Percentiles rank a stretch among this genome's conserved stretches.
These are phyloP conservation scores for Tetrax tetrax DNA, from an alignment of 2,113 vertebrate genomes.

Conservation along the genomic window DNA sequence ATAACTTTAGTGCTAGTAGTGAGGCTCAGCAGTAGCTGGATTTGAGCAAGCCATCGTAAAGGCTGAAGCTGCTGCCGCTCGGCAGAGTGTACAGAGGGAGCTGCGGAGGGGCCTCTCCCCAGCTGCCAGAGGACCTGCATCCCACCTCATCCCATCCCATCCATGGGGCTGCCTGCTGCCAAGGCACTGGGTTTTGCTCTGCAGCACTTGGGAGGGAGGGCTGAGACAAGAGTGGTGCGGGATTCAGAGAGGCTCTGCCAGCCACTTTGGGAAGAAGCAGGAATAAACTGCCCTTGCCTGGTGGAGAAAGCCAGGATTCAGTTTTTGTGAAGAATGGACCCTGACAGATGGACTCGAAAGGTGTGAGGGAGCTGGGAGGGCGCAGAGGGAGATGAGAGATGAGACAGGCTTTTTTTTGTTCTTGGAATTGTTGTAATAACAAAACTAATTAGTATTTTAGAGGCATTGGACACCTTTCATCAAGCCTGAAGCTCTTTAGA, in stretches of 20 bases:
- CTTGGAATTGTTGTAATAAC: not conserved
- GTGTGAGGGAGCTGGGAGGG: not conserved
- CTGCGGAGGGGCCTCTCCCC: not conserved
- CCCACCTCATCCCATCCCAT: not conserved
- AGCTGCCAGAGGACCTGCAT: not conserved
- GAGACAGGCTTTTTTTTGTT: not conserved
- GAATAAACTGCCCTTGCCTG: conserved; percentile 28
- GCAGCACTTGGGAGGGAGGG: not conserved
- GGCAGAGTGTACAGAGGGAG: not conserved
- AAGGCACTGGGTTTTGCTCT: not conserved
- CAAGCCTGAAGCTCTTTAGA: not conserved
- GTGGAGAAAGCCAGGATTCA: conserved; percentile 15
- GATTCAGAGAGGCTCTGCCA: not conserved
- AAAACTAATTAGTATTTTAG: conserved; percentile 32
- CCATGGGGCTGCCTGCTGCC: not conserved
- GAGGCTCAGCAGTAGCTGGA: conserved; percentile 52
- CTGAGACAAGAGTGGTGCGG: not conserved
- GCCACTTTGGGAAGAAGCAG: not conserved
- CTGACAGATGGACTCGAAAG: conserved; percentile 60
- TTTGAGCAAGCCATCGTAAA: conserved; percentile 41
- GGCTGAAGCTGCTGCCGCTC: conserved; percentile 59
- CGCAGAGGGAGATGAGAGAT: not conserved
- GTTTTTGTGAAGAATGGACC: conserved; percentile 27
- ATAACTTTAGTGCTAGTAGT: conserved; percentile 41
- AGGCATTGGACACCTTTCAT: not conserved